These are phyloP conservation scores for Drosophila parvula DNA, from an alignment of 1,140 invertebrate species.

Conservation along the genomic window DNA sequence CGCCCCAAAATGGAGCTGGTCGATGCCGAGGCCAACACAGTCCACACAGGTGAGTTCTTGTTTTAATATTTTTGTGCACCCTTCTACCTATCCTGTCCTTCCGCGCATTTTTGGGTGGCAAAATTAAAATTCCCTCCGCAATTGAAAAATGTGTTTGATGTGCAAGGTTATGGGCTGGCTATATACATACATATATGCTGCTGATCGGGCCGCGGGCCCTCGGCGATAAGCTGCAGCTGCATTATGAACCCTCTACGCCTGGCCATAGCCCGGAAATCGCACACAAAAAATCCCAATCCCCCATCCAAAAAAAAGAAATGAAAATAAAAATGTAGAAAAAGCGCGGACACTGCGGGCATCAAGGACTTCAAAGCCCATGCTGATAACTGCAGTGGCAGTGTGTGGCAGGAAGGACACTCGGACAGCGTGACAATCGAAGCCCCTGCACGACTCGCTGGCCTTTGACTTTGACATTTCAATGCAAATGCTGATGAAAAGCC, in stretches of 20 bases:
- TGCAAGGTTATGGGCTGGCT: slow-evolving; percentile 27
- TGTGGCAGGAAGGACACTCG: slow-evolving; percentile 42
- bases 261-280: too few species aligned
- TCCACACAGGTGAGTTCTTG: slow-evolving; percentile 91
- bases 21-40: slow-evolving; percentile 94
- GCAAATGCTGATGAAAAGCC: slow-evolving; percentile 80
- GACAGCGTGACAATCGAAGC: slow-evolving; percentile 60
- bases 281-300: slow-evolving; percentile 6
- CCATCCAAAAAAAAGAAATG: slow-evolving; percentile 2
- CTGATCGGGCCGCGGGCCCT: slow-evolving; percentile 63
- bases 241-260: slow-evolving; percentile 1
- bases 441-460: neutral
- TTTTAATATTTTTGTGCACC: too few species aligned
- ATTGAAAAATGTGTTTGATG: slow-evolving; percentile 78
- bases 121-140: slow-evolving; percentile 60
- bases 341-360: slow-evolving; percentile 47
- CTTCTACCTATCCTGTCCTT: neutral
- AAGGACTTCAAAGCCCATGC: slow-evolving; percentile 56
- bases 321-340: slow-evolving; percentile 28
- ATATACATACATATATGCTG: slow-evolving; percentile 1
- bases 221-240: slow-evolving; percentile 77
- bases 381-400: slow-evolving; percentile 38
- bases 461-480: slow-evolving; percentile 81
- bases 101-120: slow-evolving; percentile 51
- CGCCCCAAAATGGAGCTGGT: slow-evolving; percentile 91